Base-by-base conservation (phyloP, 2,888 invertebrate genomes). In the Limnephilus marmoratus region DNA sequence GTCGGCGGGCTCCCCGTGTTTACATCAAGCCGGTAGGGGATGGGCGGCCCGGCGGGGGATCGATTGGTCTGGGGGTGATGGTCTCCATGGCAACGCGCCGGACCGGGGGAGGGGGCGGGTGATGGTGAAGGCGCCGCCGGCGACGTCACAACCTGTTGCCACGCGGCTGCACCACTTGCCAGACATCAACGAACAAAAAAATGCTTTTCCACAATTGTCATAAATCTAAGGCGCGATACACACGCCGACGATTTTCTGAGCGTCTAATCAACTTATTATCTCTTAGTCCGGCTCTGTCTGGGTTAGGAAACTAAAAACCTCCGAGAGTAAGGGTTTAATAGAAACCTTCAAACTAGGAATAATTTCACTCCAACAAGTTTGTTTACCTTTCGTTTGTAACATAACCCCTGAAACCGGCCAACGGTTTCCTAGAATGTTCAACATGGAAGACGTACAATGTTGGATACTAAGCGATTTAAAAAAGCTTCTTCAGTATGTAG, bases 121-220 rank as follows among this genome's bases (percentile, higher is more conserved):
- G 45, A 45, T 31, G 85, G 90, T 34, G 91, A 86, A 83, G 81
- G 88, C 91, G 91, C 88, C 91, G 91, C 80, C 91, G 92, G 90
- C 93, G 93, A 93, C 93, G 93, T 93, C 93, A 93, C 93, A 90
- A 93, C 93, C 93, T 93, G 93, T 93, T 93, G 93, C 93, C 93
- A 91, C 86, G 91, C 89, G 91, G 91, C 86, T 91, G 91, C 91
- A 90, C 31, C 49, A 37, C 82, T 85, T 80, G 80, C 37, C 90
- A 37, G 31, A 81, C 81, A 31, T 82, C 49, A 45, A 49, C 68
- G 87, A 45, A 31, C 12, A 15, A 53, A 53, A 87, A 87, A 29
- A 83, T 18, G 34, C 18, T 37, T 80, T 53, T 68, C 81, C 15
- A 45, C 31, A 83, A 83, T 18, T 37, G 18, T 34, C 24, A 37